A percentile compares a stretch with the other conserved stretches of the same genome.
Evolutionary conservation across 2,797 vertebrate genomes (phyloP).

Genomic region (Protonibea diacanthus): DNA sequence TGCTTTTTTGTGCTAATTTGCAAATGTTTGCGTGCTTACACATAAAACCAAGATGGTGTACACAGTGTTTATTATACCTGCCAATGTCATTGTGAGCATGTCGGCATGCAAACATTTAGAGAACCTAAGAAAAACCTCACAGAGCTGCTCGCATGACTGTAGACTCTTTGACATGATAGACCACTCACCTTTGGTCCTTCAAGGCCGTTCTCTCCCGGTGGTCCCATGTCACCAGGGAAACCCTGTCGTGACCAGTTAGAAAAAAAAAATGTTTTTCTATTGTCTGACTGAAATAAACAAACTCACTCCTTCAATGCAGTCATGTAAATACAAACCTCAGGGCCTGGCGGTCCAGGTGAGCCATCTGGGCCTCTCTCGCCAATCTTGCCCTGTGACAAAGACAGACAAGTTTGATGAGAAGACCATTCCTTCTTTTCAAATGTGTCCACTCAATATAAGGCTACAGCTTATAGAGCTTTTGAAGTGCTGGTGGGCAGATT

Average conservation of each 20-base stretch:
- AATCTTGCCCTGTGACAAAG: constrained; percentile 86
- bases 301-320: background rate
- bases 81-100: background rate
- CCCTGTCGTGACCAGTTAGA: constrained; percentile 84
- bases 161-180: background rate
- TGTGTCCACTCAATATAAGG: background rate
- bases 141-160: background rate
- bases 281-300: background rate
- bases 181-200: constrained; percentile 94
- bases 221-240: constrained; percentile 98
- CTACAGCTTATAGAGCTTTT: background rate
- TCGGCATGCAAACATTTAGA: background rate
- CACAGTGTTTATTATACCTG: background rate
- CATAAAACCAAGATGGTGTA: background rate
- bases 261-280: constrained; percentile 17
- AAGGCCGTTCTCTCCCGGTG: constrained; percentile 95
- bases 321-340: constrained; percentile 87
- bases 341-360: constrained; percentile 91
- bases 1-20: background rate
- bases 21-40: background rate
- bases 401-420: constrained; percentile 19
- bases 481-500: background rate
- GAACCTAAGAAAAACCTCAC: background rate
- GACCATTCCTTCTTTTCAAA: background rate
- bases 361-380: constrained; percentile 94